These are phyloP conservation scores for Isotomurus palustris DNA, from an alignment of 2,888 invertebrate genomes.

Conservation along the genomic window DNA sequence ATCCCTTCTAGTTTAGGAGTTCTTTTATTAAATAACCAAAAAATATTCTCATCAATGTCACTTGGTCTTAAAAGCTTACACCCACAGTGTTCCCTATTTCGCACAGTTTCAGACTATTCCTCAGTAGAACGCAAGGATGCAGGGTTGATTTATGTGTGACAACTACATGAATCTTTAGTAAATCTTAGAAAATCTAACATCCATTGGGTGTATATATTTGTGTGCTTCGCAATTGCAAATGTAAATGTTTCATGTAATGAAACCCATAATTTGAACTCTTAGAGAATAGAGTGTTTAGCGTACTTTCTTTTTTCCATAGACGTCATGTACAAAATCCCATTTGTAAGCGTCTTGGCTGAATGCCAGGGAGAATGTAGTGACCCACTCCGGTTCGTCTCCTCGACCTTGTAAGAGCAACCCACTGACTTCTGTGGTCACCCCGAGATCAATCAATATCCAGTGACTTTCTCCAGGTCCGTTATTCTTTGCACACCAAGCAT, in stretches of 20 bases:
- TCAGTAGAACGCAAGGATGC: too few species aligned
- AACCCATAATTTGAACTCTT: not conserved
- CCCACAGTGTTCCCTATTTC: too few species aligned
- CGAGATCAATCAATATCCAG: slow-evolving; percentile 55
- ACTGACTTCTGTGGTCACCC: slow-evolving; percentile 53
- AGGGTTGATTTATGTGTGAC: too few species aligned
- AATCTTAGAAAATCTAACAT: too few species aligned
- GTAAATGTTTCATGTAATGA: not conserved
- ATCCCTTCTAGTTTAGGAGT: too few species aligned
- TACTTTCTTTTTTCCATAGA: slow-evolving; percentile 54
- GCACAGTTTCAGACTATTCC: too few species aligned
- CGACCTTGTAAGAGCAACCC: slow-evolving; percentile 48
- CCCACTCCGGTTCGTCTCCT: slow-evolving; percentile 55
- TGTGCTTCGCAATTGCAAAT: slow-evolving; percentile 7
- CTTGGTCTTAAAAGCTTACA: too few species aligned
- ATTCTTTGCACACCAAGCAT: slow-evolving; percentile 55
- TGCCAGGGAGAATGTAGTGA: slow-evolving; percentile 53
- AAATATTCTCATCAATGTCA: too few species aligned
- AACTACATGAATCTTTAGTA: too few species aligned
- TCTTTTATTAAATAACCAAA: too few species aligned
- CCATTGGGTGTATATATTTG: too few species aligned
- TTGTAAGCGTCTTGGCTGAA: slow-evolving; percentile 55
- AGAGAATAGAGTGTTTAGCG: slow-evolving; percentile 24
- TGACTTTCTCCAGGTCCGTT: slow-evolving; percentile 53
- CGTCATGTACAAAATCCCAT: slow-evolving; percentile 53